Base-by-base conservation (phyloP, 2,888 invertebrate genomes). In the Sussaba pulchella region DNA sequence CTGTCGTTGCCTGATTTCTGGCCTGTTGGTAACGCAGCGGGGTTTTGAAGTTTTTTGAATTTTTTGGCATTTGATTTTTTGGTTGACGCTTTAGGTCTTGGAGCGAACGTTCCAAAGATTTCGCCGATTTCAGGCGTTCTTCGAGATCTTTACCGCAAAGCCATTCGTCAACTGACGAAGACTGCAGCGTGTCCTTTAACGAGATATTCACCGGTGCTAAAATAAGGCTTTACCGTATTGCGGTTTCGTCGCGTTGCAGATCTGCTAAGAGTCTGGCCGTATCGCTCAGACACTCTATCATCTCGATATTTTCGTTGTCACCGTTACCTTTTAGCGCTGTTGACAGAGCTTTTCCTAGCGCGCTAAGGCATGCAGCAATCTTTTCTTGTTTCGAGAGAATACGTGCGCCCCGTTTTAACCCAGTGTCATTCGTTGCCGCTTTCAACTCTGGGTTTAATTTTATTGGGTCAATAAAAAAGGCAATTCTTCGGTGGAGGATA, bases 211-310 rank as follows among this genome's bases (percentile, higher is more conserved):
- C 0, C 21, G 72, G 41, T 2, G 76, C 21, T 1, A 74, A 17
- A n/a, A 84, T 81, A 1, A 84, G 26, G 9, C 39, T 50, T 14
- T 76, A 64, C 9, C 82, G 64, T 0, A 75, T 82, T 9, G 54
- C n/a, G 0, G 81, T 31, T 39, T 81, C 74, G 1, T 83, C 78
- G 14, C 59, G 78, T 12, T 82, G 82, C 1, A 82, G 36, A 12
- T 81, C 78, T 0, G 41, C 72, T 4, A 81, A 17, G 3, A 81
- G n/a, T 19, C 76, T 54, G 1, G 43, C 50, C 1, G 39, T 21
- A 14, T 81, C 72, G 43, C 82, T 83, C 19, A 83, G 14, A 6
- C 14, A 54, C 4, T 66, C 31, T 1, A 82, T 31, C 26, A 82
- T 14, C 0, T 8, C 5, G 1, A 81, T 9, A 39, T 45, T n/a